Evolutionary conservation across 2,113 vertebrate genomes (phyloP).

Genomic region (Anas platyrhynchos): DNA sequence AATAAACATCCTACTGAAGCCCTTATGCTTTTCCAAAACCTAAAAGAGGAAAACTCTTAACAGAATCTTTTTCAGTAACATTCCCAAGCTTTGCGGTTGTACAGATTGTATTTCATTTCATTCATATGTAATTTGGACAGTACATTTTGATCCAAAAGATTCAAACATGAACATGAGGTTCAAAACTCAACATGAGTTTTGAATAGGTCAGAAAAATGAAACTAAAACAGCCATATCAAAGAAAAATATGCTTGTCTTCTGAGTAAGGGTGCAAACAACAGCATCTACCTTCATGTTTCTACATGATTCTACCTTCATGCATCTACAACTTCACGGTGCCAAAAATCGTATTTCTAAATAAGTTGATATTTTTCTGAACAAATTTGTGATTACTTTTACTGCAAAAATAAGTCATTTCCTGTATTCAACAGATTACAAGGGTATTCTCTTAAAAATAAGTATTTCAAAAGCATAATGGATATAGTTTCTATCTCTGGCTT

Average conservation of each 20-base stretch:
- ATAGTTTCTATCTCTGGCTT: not conserved
- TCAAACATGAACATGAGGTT: too few relatives aligned
- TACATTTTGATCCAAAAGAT: not conserved
- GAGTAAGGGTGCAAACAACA: not conserved
- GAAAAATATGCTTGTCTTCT: not conserved
- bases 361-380: not conserved
- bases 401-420: not conserved
- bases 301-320: too few relatives aligned
- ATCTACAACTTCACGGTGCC: not conserved
- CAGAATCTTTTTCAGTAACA: not conserved
- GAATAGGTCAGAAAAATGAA: not conserved
- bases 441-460: not conserved
- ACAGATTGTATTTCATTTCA: not conserved
- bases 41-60: not conserved
- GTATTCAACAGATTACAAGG: not conserved
- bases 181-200: not conserved
- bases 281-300: too few relatives aligned
- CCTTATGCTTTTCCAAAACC: not conserved
- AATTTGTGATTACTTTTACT: not conserved
- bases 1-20: not conserved
- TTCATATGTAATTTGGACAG: not conserved
- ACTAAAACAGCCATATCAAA: not conserved
- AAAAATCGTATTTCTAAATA: not conserved
- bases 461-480: not conserved
- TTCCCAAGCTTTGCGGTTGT: not conserved